A percentile compares a stretch with the other conserved stretches of the same genome.
These are phyloP conservation scores for Symphodus melops DNA, from an alignment of 2,113 vertebrate species.

Conservation along the genomic window DNA sequence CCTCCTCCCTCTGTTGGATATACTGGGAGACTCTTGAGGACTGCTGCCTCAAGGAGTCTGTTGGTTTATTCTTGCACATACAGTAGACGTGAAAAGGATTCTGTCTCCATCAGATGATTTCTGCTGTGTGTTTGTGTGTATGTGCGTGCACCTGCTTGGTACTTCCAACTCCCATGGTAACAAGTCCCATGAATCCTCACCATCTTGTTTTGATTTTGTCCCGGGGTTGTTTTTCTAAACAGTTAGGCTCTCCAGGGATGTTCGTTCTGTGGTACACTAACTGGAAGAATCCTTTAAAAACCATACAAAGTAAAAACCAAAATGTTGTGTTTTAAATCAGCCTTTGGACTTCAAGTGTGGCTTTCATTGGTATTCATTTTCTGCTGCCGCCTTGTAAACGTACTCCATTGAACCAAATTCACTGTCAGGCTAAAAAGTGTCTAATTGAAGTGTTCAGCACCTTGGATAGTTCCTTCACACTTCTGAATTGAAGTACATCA, in stretches of 20 bases:
- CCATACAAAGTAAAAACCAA: neutral
- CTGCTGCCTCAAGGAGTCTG: conserved; percentile 75
- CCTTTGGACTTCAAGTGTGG: neutral
- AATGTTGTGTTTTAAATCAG: neutral
- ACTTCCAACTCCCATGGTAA: conserved; percentile 58
- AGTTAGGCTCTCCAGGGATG: conserved; percentile 51
- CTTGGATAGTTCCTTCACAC: conserved; percentile 74
- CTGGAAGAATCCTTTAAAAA: conserved; percentile 22
- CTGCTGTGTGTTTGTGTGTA: conserved; percentile 17
- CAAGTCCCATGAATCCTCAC: conserved; percentile 68
- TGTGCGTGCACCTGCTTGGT: conserved; percentile 55
- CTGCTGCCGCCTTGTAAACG: neutral
- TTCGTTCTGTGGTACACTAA: conserved; percentile 29
- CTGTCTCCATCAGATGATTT: conserved; percentile 44
- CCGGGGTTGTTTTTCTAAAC: conserved; percentile 73
- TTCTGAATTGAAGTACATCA: neutral
- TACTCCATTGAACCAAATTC: conserved; percentile 2
- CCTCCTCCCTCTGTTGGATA: conserved; percentile 22
- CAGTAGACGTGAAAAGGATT: conserved; percentile 45
- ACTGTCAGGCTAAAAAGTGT: conserved; percentile 2
- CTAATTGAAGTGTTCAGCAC: conserved; percentile 69
- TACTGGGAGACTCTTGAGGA: conserved; percentile 62
- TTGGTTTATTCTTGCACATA: conserved; percentile 54
- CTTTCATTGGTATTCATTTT: conserved; percentile 2
- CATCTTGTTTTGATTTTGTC: conserved; percentile 72